phyloP scores from a whole-genome alignment of 37 sponge, comb jelly and placozoan genomes.

The Amphimedon queenslandica region DNA sequence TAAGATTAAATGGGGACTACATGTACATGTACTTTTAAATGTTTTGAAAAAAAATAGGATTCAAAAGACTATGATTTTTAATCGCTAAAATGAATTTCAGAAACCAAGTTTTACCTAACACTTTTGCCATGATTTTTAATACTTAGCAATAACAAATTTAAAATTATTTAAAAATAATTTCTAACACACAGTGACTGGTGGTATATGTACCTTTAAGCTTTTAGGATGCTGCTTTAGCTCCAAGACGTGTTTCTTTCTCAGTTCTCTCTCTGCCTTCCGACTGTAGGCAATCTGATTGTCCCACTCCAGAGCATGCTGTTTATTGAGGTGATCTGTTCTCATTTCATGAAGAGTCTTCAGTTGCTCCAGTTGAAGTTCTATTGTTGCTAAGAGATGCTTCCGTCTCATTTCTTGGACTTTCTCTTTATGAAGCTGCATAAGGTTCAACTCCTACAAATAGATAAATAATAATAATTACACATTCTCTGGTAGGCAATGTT shows the following conservation, averaged over 20 bases:
- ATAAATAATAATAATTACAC: not conserved
- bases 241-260: slow-evolving; percentile 91
- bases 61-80: no score
- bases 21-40: no score
- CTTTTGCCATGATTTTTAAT: no score
- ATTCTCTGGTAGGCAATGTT: not conserved
- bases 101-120: no score
- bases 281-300: slow-evolving; percentile 93
- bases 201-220: slow-evolving; percentile 67
- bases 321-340: slow-evolving; percentile 78
- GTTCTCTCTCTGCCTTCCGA: slow-evolving; percentile 87
- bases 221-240: slow-evolving; percentile 96
- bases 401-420: slow-evolving; percentile 73
- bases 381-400: slow-evolving; percentile 66
- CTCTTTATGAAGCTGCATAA: slow-evolving; percentile 92
- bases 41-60: no score
- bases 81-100: no score
- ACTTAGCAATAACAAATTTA: not conserved
- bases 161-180: not conserved
- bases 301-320: slow-evolving; percentile 93
- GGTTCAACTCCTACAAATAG: slow-evolving; percentile 71
- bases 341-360: slow-evolving; percentile 81
- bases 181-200: not conserved
- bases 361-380: slow-evolving; percentile 86
- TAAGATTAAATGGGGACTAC: no score